A percentile compares a stretch with the other conserved stretches of the same genome.
These are phyloP conservation scores for Astropecten irregularis DNA, from an alignment of 53 echinoderm and acorn worm genomes.

Conservation along the genomic window DNA sequence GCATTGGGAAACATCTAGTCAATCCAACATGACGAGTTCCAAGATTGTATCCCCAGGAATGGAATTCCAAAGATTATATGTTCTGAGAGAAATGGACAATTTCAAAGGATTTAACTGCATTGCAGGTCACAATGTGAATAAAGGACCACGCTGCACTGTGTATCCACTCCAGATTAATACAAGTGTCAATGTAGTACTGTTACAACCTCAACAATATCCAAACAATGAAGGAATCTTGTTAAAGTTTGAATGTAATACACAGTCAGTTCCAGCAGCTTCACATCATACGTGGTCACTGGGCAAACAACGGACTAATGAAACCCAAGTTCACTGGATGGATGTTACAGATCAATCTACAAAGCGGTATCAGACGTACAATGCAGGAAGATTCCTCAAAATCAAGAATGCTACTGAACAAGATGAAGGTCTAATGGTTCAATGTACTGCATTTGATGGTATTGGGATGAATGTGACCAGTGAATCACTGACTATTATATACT, in stretches of 20 bases:
- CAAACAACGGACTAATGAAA: background rate
- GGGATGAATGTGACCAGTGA: constrained; percentile 28
- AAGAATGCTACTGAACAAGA: background rate
- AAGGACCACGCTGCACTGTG: constrained; percentile 21
- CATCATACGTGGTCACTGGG: constrained; percentile 24
- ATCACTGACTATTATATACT: constrained; percentile 4
- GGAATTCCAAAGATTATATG: background rate
- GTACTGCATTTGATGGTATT: background rate
- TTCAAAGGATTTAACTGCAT: constrained; percentile 12
- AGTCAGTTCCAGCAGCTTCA: background rate
- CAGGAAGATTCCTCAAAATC: constrained; percentile 10
- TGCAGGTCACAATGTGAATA: background rate
- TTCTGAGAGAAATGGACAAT: constrained; percentile 24
- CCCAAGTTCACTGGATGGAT: background rate
- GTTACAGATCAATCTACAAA: background rate
- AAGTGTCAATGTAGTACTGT: constrained; percentile 19
- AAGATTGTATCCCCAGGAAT: background rate
- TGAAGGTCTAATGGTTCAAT: background rate
- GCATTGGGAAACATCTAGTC: constrained; percentile 9
- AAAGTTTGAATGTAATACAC: background rate
- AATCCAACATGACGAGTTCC: background rate
- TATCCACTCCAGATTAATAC: constrained; percentile 11
- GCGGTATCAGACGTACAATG: background rate
- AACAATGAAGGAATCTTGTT: background rate
- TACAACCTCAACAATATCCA: background rate